Conservation (phyloP, 2,888 invertebrate species). For the Gari tellinella region DNA sequence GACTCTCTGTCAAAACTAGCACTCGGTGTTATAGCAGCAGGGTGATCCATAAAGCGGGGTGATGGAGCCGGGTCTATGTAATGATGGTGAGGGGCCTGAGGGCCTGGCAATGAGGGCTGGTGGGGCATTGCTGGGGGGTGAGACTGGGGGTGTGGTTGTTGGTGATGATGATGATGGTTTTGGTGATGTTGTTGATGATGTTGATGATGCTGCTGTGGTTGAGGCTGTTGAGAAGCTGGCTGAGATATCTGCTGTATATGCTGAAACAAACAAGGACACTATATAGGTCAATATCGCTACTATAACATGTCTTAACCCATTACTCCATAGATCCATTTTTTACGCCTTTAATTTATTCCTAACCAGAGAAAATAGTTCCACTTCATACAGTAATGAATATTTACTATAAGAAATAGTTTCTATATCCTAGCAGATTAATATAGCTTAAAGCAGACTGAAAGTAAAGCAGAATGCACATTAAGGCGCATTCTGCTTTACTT, state of each 20-base stretch:
- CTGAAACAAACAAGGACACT: too few relatives aligned
- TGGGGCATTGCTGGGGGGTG: slow-evolving; percentile 40
- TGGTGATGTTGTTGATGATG: slow-evolving; percentile 4
- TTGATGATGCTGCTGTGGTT: slow-evolving; percentile 21
- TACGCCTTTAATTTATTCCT: too few relatives aligned
- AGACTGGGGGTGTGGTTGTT: slow-evolving; percentile 31
- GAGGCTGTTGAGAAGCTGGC: slow-evolving; percentile 30
- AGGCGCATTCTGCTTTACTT: too few relatives aligned
- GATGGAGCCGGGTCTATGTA: slow-evolving; percentile 47
- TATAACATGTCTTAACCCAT: too few relatives aligned
- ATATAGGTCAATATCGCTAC: too few relatives aligned
- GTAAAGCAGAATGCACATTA: too few relatives aligned
- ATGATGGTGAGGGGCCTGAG: slow-evolving; percentile 38
- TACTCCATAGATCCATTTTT: too few relatives aligned
- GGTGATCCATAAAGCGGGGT: slow-evolving; percentile 49
- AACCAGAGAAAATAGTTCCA: too few relatives aligned
- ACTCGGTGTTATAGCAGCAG: slow-evolving; percentile 59
- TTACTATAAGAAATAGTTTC: too few relatives aligned
- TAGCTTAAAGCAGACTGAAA: too few relatives aligned
- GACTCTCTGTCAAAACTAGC: slow-evolving; percentile 73
- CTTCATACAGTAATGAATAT: too few relatives aligned
- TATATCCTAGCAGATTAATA: too few relatives aligned
- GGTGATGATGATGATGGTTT: slow-evolving; percentile 16
- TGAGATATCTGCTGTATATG: slow-evolving; percentile 17
- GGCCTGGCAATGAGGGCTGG: slow-evolving; percentile 22